Evolutionary conservation across 1,140 invertebrate genomes (phyloP).

Genomic region (Achroia grisella): DNA sequence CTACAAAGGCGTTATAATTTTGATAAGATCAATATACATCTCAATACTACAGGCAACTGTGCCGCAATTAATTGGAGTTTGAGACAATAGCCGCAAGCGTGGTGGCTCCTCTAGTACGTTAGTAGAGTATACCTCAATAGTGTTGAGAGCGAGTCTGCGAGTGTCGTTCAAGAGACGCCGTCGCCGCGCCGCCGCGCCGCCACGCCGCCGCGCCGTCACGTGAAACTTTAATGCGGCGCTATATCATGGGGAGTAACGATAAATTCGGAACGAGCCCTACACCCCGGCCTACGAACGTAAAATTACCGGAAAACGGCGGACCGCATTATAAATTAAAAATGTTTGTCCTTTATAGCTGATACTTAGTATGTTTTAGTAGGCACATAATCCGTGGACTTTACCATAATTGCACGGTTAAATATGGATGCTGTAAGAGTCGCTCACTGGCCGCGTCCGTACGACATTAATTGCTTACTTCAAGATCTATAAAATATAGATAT

Average conservation of each 20-base stretch:
- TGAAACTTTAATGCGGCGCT: conserved; percentile 34
- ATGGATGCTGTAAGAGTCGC: not conserved
- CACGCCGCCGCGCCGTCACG: conserved; percentile 3
- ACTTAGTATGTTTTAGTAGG: not conserved
- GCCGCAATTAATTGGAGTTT: too few relatives aligned
- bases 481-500: too few relatives aligned
- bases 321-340: conserved; percentile 18
- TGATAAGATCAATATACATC: too few relatives aligned
- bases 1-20: too few relatives aligned
- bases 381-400: conserved; percentile 2
- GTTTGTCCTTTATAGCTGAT: conserved; percentile 10
- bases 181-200: not conserved
- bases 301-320: conserved; percentile 14
- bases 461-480: too few relatives aligned
- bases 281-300: conserved; percentile 5
- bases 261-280: conserved; percentile 22
- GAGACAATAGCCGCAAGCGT: too few relatives aligned
- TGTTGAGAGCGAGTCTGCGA: conserved; percentile 15
- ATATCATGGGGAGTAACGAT: conserved; percentile 22
- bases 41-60: too few relatives aligned
- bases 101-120: too few relatives aligned
- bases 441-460: too few relatives aligned
- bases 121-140: too few relatives aligned
- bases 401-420: not conserved
- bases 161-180: conserved; percentile 10